Percentiles rank a stretch among this genome's conserved stretches.
These are phyloP conservation scores for Augochlora pura DNA, from an alignment of 1,140 invertebrate genomes.

Conservation along the genomic window DNA sequence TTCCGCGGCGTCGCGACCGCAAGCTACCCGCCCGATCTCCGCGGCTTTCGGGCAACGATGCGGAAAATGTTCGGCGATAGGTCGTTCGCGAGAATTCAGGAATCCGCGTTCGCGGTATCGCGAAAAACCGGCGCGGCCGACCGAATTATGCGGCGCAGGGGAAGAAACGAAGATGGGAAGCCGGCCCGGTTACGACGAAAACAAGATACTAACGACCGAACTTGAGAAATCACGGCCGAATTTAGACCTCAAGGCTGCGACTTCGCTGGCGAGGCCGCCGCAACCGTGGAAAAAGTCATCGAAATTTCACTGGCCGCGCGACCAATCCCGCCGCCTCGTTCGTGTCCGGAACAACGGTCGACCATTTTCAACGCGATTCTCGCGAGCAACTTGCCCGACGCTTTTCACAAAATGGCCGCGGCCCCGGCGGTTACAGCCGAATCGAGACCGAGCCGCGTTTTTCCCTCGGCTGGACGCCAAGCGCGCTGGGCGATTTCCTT, in stretches of 20 bases:
- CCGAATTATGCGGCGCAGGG: neutral
- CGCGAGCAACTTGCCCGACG: too few species aligned
- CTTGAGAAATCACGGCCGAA: conserved; percentile 36
- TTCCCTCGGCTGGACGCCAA: neutral
- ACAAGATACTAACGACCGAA: conserved; percentile 10
- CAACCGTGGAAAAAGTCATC: neutral
- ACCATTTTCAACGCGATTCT: too few species aligned
- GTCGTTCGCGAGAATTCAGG: neutral
- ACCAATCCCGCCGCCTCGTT: too few species aligned
- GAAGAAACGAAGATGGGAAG: neutral
- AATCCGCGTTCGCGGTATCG: neutral
- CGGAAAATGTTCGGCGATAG: neutral
- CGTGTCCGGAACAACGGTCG: too few species aligned
- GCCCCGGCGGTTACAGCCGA: too few species aligned
- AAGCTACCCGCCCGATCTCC: neutral
- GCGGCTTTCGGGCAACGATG: neutral
- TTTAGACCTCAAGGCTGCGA: conserved; percentile 45
- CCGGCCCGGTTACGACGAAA: conserved; percentile 1
- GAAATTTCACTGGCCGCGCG: neutral
- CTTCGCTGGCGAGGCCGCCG: neutral
- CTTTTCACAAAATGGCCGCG: too few species aligned
- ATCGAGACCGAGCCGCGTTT: neutral
- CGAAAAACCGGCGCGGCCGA: neutral
- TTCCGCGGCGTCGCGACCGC: neutral
- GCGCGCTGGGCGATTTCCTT: too few species aligned